Conservation (phyloP, 2,113 vertebrate species). For the Scophthalmus maximus region DNA sequence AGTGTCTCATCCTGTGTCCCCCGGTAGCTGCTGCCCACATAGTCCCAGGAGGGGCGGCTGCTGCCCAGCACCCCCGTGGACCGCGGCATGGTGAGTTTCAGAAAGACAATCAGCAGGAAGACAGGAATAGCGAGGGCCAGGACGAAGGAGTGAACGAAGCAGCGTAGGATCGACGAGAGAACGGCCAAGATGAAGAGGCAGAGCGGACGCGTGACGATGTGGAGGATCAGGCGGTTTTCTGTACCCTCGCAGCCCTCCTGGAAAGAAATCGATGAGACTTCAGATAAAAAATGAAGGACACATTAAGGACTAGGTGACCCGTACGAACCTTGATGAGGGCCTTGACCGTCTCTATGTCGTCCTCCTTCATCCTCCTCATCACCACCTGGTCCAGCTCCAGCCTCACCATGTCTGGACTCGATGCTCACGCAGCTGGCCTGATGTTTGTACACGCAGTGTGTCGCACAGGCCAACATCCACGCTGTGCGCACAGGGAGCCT, state of each 20-base stretch:
- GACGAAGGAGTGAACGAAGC: conserved; percentile 88
- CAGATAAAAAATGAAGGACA: background rate
- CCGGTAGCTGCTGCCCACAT: conserved; percentile 81
- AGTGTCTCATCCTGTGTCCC: conserved; percentile 72
- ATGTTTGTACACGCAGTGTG: background rate
- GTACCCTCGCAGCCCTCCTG: conserved; percentile 89
- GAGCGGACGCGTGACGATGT: conserved; percentile 86
- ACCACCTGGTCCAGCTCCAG: conserved; percentile 82
- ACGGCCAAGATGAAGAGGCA: conserved; percentile 85
- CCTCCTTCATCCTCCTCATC: conserved; percentile 83
- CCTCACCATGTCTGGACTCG: conserved; percentile 75
- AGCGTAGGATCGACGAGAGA: conserved; percentile 86
- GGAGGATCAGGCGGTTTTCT: conserved; percentile 89
- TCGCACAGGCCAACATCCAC: conserved; percentile 34
- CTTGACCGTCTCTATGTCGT: conserved; percentile 83
- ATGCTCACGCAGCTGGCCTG: conserved; percentile 16
- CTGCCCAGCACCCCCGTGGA: conserved; percentile 83
- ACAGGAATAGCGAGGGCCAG: conserved; percentile 87
- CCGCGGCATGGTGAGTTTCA: conserved; percentile 88
- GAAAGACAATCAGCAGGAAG: conserved; percentile 84
- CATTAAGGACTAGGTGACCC: too few relatives aligned
- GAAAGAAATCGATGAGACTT: conserved; percentile 1
- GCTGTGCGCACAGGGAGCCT: conserved; percentile 4
- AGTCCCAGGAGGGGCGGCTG: conserved; percentile 83
- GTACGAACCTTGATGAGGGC: conserved; percentile 81